phyloP scores from a whole-genome alignment of 2,797 vertebrate genomes.

The Cottoperca gobio region DNA sequence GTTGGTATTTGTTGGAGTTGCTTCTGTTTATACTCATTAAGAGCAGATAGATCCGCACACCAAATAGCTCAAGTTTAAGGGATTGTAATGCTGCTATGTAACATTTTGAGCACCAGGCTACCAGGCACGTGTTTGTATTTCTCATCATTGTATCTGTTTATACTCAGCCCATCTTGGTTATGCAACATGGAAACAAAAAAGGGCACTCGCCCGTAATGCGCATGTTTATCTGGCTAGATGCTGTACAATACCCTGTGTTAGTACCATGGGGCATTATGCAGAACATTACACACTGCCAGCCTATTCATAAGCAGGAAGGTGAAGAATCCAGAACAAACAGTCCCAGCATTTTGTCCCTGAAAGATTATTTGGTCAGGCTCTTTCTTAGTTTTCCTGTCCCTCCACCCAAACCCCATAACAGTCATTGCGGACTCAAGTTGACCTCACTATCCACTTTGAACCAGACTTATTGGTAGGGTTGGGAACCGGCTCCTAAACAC shows the following conservation, averaged over 20 bases:
- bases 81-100: too few relatives aligned
- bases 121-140: too few relatives aligned
- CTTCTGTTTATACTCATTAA: constrained; percentile 51
- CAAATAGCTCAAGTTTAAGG: too few relatives aligned
- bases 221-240: constrained; percentile 40
- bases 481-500: too few relatives aligned
- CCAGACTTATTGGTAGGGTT: constrained; percentile 24
- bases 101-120: too few relatives aligned
- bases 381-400: constrained; percentile 31
- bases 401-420: constrained; percentile 18
- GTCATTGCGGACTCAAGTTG: constrained; percentile 30
- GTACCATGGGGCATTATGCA: constrained; percentile 51
- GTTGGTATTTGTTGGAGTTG: constrained; percentile 45
- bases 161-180: constrained; percentile 60
- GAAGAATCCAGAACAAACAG: constrained; percentile 68
- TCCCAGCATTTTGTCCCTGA: constrained; percentile 41
- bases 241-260: constrained; percentile 63
- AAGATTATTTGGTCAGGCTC: constrained; percentile 58
- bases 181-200: constrained; percentile 63
- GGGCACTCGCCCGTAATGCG: constrained; percentile 57
- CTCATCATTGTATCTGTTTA: constrained; percentile 45
- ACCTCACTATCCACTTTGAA: constrained; percentile 42
- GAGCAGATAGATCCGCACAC: too few relatives aligned
- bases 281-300: constrained; percentile 57
- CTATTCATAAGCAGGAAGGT: constrained; percentile 74